Percentiles rank a stretch among this genome's conserved stretches.
phyloP scores from a whole-genome alignment of 2,113 vertebrate genomes.

The Poeciliopsis occidentalis region DNA sequence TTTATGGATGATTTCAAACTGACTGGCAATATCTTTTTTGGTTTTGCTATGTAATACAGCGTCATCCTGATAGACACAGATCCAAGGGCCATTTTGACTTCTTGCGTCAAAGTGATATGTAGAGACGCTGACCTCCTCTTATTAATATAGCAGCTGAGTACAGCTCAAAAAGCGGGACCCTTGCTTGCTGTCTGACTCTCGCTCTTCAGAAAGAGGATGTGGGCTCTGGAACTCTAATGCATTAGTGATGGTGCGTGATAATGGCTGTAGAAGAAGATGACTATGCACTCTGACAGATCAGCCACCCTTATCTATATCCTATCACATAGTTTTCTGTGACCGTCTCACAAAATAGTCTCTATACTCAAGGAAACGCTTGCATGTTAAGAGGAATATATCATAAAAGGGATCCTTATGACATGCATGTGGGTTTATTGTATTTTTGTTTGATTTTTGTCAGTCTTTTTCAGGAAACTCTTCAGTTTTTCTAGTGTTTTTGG shows the following conservation, averaged over 20 bases:
- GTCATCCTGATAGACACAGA: too few relatives aligned
- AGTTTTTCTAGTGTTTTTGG: not conserved
- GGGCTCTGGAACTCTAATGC: slow-evolving; percentile 11
- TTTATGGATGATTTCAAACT: not conserved
- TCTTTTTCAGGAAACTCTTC: not conserved
- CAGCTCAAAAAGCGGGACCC: not conserved
- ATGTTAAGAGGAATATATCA: not conserved
- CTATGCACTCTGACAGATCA: slow-evolving; percentile 26
- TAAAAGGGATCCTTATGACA: too few relatives aligned
- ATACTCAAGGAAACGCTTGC: not conserved
- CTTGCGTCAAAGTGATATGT: not conserved
- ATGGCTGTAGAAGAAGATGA: slow-evolving; percentile 59
- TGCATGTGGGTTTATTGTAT: too few relatives aligned
- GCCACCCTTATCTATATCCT: slow-evolving; percentile 37
- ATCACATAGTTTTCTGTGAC: slow-evolving; percentile 15
- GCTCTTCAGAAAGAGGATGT: slow-evolving; percentile 1
- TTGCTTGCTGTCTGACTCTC: slow-evolving; percentile 1
- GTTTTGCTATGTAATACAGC: too few relatives aligned
- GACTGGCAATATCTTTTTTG: too few relatives aligned
- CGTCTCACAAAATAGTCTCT: not conserved
- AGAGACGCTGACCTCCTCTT: slow-evolving; percentile 5
- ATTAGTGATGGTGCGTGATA: slow-evolving; percentile 43
- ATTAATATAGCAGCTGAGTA: slow-evolving; percentile 9
- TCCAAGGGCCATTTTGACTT: not conserved
- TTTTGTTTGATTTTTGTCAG: not conserved